Percentiles rank a stretch among this genome's conserved stretches.
Evolutionary conservation across 2,888 invertebrate species (phyloP).

Genomic region (Hypomecis atomaria): DNA sequence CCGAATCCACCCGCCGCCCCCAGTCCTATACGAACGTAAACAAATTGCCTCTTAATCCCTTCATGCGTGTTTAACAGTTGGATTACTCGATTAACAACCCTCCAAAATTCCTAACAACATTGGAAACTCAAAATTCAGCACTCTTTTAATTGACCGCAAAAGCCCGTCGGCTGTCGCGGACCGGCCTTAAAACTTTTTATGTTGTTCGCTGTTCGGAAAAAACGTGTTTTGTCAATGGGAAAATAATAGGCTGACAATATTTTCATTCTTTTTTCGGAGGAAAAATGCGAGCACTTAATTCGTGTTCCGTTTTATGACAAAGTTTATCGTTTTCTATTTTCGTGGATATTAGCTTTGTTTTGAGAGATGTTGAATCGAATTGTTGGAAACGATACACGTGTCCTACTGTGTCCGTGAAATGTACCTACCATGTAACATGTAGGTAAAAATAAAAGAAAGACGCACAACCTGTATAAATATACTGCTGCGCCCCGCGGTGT

Average conservation of each 20-base stretch:
- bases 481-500: too few relatives aligned
- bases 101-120: slow-evolving; percentile 52
- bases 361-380: slow-evolving; percentile 9
- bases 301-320: slow-evolving; percentile 30
- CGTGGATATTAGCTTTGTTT: slow-evolving; percentile 31
- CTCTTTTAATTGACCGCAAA: slow-evolving; percentile 62
- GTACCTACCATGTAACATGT: too few relatives aligned
- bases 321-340: slow-evolving; percentile 33
- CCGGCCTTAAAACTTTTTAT: slow-evolving; percentile 50
- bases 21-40: slow-evolving; percentile 46
- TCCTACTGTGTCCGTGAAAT: neutral
- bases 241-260: slow-evolving; percentile 40
- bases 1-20: slow-evolving; percentile 20
- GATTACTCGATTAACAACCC: slow-evolving; percentile 65
- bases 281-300: slow-evolving; percentile 28
- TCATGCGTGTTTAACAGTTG: slow-evolving; percentile 67
- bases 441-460: too few relatives aligned
- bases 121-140: slow-evolving; percentile 54
- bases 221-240: slow-evolving; percentile 39
- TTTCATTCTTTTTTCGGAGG: slow-evolving; percentile 31
- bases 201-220: slow-evolving; percentile 48
- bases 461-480: too few relatives aligned
- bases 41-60: slow-evolving; percentile 64
- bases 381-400: slow-evolving; percentile 8
- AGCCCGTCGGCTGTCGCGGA: slow-evolving; percentile 47